Evolutionary conservation across 2,888 invertebrate genomes (phyloP).

Genomic region (Meandrusa payeni): DNA sequence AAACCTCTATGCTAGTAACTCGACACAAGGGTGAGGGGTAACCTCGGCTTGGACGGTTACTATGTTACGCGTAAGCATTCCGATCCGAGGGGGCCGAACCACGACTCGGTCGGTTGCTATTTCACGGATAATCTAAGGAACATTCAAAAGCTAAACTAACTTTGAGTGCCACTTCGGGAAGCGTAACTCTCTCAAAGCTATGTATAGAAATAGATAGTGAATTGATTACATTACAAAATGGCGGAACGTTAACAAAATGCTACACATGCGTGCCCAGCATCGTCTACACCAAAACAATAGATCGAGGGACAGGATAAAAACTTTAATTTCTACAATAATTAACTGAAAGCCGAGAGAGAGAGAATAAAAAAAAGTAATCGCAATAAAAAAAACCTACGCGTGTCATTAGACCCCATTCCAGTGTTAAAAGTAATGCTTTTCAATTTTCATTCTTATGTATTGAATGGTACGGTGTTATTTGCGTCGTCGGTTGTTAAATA

Average conservation of each 20-base stretch:
- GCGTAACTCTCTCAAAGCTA: too few species aligned
- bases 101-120: too few species aligned
- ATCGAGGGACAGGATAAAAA: slow-evolving; percentile 38
- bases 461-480: slow-evolving; percentile 30
- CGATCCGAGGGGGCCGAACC: too few species aligned
- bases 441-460: slow-evolving; percentile 18
- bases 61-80: too few species aligned
- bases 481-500: slow-evolving; percentile 22
- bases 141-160: too few species aligned
- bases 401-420: slow-evolving; percentile 63
- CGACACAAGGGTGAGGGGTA: too few species aligned
- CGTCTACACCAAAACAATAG: slow-evolving; percentile 24
- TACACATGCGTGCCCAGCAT: neutral
- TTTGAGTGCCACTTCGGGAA: too few species aligned
- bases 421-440: slow-evolving; percentile 23
- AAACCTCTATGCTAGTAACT: too few species aligned
- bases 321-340: slow-evolving; percentile 56
- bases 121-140: too few species aligned
- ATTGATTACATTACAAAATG: neutral
- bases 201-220: neutral
- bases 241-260: neutral
- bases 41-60: too few species aligned
- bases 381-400: slow-evolving; percentile 49
- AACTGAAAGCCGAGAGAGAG: slow-evolving; percentile 53
- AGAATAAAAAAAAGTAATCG: slow-evolving; percentile 38